Evolutionary conservation across 1,140 invertebrate genomes (phyloP).

Genomic region (Mactra quadrangularis): DNA sequence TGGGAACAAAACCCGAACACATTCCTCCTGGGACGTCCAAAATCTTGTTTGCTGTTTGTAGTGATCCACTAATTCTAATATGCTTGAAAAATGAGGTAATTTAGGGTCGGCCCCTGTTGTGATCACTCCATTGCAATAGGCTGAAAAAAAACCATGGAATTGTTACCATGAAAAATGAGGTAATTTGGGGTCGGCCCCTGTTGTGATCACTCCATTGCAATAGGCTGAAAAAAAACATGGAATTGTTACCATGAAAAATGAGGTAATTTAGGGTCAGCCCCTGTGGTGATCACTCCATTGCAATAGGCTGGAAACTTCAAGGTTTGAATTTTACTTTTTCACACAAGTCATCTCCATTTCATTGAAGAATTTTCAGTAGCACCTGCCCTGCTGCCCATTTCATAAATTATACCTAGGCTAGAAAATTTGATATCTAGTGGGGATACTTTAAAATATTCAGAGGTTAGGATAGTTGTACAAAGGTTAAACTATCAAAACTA

Average conservation of each 20-base stretch:
- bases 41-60: constrained; percentile 43
- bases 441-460: too few relatives aligned
- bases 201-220: constrained; percentile 36
- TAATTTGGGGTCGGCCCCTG: constrained; percentile 37
- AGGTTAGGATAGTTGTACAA: too few relatives aligned
- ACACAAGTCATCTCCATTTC: too few relatives aligned
- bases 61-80: constrained; percentile 35
- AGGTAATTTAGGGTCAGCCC: constrained; percentile 31
- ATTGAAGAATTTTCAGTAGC: too few relatives aligned
- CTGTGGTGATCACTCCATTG: constrained; percentile 48
- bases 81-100: constrained; percentile 38
- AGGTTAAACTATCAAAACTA: too few relatives aligned
- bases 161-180: constrained; percentile 26
- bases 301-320: constrained; percentile 13
- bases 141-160: constrained; percentile 1
- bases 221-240: constrained; percentile 16
- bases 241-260: constrained; percentile 9
- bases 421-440: too few relatives aligned
- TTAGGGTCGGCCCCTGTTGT: constrained; percentile 36
- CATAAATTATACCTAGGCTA: too few relatives aligned
- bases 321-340: too few relatives aligned
- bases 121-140: constrained; percentile 33
- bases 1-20: constrained; percentile 53
- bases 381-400: too few relatives aligned
- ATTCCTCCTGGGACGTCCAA: constrained; percentile 44